Evolutionary conservation across 2,888 invertebrate genomes (phyloP).

Genomic region (Drosophila subsilvestris): DNA sequence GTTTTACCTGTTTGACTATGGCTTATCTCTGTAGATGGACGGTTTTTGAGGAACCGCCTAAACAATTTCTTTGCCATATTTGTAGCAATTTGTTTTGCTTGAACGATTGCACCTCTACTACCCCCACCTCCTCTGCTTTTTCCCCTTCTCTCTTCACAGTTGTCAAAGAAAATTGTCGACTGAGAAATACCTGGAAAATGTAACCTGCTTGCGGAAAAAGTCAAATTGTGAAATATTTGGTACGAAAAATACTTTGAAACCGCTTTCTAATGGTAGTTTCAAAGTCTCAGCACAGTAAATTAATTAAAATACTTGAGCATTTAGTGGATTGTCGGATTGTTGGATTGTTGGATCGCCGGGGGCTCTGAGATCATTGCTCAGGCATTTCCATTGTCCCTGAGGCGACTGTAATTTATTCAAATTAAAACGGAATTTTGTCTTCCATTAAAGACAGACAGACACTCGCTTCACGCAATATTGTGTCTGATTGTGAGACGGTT

Average conservation of each 20-base stretch:
- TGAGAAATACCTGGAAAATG: constrained; percentile 12
- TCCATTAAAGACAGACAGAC: constrained; percentile 13
- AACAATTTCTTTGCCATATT: constrained; percentile 52
- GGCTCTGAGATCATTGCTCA: constrained; percentile 43
- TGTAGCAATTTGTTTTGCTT: constrained; percentile 53
- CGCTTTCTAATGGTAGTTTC: constrained; percentile 38
- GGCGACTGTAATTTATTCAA: constrained; percentile 58
- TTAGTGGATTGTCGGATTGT: constrained; percentile 30
- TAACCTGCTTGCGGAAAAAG: constrained; percentile 39
- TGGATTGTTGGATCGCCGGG: background rate
- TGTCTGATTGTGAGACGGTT: background rate
- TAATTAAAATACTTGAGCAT: constrained; percentile 55
- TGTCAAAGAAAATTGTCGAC: constrained; percentile 33
- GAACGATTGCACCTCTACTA: constrained; percentile 45
- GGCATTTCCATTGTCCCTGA: constrained; percentile 48
- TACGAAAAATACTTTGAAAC: constrained; percentile 10
- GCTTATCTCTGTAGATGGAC: constrained; percentile 45
- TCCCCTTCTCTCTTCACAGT: constrained; percentile 35
- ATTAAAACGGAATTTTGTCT: constrained; percentile 55
- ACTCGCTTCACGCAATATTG: background rate
- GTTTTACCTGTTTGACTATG: constrained; percentile 15
- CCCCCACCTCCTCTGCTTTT: constrained; percentile 24
- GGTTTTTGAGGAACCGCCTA: constrained; percentile 7
- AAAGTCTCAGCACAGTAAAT: constrained; percentile 6
- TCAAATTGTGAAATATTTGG: constrained; percentile 29